Evolutionary conservation across 2,113 vertebrate genomes (phyloP), one percentile per base, ranked within the genome.

Genomic region (Porphyrio hochstetteri): DNA sequence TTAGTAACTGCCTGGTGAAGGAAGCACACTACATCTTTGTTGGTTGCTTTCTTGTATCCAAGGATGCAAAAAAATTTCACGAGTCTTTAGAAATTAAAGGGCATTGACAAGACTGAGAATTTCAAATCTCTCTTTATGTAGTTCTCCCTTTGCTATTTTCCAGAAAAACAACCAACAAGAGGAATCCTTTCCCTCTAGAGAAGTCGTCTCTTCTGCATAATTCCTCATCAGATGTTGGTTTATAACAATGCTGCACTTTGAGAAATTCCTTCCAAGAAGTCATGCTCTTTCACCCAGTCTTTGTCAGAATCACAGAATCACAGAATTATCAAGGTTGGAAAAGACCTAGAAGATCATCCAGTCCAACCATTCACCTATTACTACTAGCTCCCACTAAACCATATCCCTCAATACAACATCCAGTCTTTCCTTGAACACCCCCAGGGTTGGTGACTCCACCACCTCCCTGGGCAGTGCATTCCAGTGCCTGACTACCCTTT

Each of bases 31-130:
- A 33, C 56, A 28, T 82, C 68, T 92, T 87, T 95, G 60, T 77
- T 67, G 84, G 52, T 60, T 68, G 35, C 50, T 65, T 87, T 84
- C 67, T 36, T 69, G 59, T 76, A 75, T 53, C 53, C 71, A 90
- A 85, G 82, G 70, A 76, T 42, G 65, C 48, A 94, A 96, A 96
- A 76, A 69, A 91, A 13, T 82, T 86, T 70, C 61, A 17, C 24
- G 10, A 71, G 44, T 56, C 82, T 74, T 86, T 42, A 90, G 61
- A 85, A 91, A 69, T 44, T 82, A 86, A 95, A 77, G 18, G 5
- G 20, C 40, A 79, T 36, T 72, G 70, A 85, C 21, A 80, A 90
- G 60, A 74, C 16, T 31, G 31, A 82, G 31, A 79, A 89, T 61
- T 82, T 78, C 25, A 44, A 72, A 61, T 21, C 23, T 53, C 42